Conservation (phyloP, 1,140 invertebrate species). For the Matsumurasca onukii region DNA sequence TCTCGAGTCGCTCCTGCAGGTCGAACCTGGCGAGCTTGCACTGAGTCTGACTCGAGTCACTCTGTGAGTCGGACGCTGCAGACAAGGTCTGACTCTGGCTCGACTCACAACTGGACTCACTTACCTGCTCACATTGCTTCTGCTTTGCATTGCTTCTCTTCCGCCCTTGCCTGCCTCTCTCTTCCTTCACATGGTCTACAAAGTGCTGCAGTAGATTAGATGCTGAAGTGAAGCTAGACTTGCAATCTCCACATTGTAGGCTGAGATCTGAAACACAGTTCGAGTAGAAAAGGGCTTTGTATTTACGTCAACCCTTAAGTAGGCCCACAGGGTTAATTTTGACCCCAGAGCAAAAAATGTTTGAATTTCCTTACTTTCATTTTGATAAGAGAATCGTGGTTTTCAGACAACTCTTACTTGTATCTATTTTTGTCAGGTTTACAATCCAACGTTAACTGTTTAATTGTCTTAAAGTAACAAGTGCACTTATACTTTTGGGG, state of each 20-base stretch:
- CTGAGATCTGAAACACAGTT: constrained; percentile 42
- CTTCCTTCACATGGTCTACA: constrained; percentile 41
- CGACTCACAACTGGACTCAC: background rate
- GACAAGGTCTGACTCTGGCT: constrained; percentile 13
- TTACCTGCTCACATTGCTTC: constrained; percentile 15
- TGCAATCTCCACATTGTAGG: constrained; percentile 43
- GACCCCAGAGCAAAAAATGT: too few species aligned
- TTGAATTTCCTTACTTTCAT: too few species aligned
- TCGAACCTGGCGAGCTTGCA: constrained; percentile 34
- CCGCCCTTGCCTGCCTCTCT: background rate
- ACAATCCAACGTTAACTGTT: too few species aligned
- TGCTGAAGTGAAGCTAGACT: constrained; percentile 42
- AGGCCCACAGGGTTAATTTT: too few species aligned
- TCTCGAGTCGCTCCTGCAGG: constrained; percentile 38
- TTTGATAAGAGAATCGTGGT: too few species aligned
- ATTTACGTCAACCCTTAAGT: too few species aligned
- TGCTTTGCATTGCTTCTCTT: constrained; percentile 19
- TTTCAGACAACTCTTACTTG: too few species aligned
- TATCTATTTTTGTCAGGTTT: too few species aligned
- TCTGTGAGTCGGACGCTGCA: background rate
- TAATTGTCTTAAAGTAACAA: too few species aligned
- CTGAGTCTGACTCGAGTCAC: constrained; percentile 6
- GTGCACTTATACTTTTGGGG: too few species aligned
- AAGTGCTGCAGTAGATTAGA: constrained; percentile 44
- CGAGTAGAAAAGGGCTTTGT: constrained; percentile 13